Evolutionary conservation across 2,888 invertebrate species (phyloP), one percentile per base, ranked within the genome.

Genomic region (Drosophila birchii): DNA sequence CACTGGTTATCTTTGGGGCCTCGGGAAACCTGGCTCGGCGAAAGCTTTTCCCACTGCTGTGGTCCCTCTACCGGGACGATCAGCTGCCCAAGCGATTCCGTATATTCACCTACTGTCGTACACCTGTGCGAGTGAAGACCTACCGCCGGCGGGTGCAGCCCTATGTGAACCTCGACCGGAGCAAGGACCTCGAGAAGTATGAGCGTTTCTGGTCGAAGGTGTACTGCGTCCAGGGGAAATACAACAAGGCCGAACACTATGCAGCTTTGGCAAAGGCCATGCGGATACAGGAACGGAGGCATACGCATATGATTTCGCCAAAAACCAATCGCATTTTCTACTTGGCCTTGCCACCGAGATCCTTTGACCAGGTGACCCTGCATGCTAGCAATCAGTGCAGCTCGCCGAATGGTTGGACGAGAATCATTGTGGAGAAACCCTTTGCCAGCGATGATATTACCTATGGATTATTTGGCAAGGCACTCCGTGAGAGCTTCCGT

Each of bases 281-380:
- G 86, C 34, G 56, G 1, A 18, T 9, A 0, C 71, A 89, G 39
- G 89, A 86, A 55, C 45, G 39, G 0, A 82, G 71, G 9, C 73
- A 76, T 38, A 78, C 76, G 5, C 70, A 74, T 61, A 53, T 16
- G 0, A 5, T 0, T 0, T 1, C 1, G 0, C 20, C 51, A 0
- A 23, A 51, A 7, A 78, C 86, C 2, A 87, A 89, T 63, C 79
- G 86, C 0, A 77, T 89, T 5, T 86, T 86, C 36, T 86, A 86
- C 32, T 18, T 86, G 61, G 78, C 86, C 0, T 11, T 77, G 47
- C 86, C 86, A 0, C 86, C 88, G 1, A 16, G 66, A 0, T 38
- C 66, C 1, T 86, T 86, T 11, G 86, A 86, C 26, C 44, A 66
- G 0, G 73, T 78, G 7, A 82, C 77, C 0, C 23, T 80, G 2